Evolutionary conservation across 2,797 vertebrate species (phyloP).

Genomic region (Cebuella pygmaea): DNA sequence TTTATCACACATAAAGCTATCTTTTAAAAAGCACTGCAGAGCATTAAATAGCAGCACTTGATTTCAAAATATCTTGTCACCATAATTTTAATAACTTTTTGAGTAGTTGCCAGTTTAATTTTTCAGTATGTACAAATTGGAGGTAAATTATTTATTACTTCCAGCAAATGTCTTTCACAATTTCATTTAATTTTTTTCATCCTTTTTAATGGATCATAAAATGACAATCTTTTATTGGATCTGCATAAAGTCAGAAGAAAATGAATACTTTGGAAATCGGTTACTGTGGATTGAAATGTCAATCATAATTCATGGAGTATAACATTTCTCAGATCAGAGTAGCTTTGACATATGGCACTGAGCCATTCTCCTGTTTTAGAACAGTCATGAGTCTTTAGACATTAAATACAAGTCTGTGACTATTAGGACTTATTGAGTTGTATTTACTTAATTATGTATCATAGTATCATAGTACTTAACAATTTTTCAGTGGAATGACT

Average conservation of each 20-base stretch:
- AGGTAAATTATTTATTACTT: constrained; percentile 88
- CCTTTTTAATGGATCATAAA: constrained; percentile 86
- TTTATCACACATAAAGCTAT: constrained; percentile 55
- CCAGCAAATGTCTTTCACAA: constrained; percentile 85
- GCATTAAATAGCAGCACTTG: constrained; percentile 74
- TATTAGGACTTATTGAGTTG: background rate
- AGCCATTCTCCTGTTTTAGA: constrained; percentile 32
- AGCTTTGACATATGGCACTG: constrained; percentile 55
- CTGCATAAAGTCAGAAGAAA: constrained; percentile 82
- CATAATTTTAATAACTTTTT: constrained; percentile 86
- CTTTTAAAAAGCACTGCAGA: constrained; percentile 49
- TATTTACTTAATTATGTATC: background rate
- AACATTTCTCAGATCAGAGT: constrained; percentile 62
- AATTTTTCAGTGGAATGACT: constrained; percentile 16
- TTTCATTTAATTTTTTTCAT: constrained; percentile 87
- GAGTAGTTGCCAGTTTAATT: constrained; percentile 86
- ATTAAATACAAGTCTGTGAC: constrained; percentile 27
- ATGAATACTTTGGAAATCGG: constrained; percentile 84
- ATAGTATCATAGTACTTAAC: background rate
- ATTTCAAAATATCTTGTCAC: constrained; percentile 82
- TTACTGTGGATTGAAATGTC: constrained; percentile 82
- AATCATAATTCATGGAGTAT: constrained; percentile 79
- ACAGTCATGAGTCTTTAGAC: background rate
- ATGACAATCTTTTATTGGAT: constrained; percentile 83
- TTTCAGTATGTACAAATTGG: constrained; percentile 84